phyloP scores from a whole-genome alignment of 2,888 invertebrate species.

The Cremastobaeus sp. region DNA sequence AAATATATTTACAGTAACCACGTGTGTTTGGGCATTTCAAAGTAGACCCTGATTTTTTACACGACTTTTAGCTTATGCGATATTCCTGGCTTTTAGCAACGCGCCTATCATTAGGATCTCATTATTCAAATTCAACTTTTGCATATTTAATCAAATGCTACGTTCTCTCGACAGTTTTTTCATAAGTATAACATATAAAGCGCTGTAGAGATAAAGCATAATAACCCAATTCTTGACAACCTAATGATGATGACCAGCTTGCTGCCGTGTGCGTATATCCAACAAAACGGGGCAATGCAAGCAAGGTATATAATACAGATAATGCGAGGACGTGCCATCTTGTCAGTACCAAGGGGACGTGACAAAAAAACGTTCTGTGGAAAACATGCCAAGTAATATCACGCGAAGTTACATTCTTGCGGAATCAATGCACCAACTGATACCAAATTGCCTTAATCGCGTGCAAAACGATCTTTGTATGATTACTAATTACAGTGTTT shows the following conservation, averaged over 20 bases:
- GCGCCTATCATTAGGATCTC: slow-evolving; percentile 74
- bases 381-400: slow-evolving; percentile 49
- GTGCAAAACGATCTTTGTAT: slow-evolving; percentile 30
- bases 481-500: slow-evolving; percentile 18
- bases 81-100: slow-evolving; percentile 43
- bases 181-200: slow-evolving; percentile 69
- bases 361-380: slow-evolving; percentile 56
- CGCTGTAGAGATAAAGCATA: slow-evolving; percentile 76
- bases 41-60: slow-evolving; percentile 25
- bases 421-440: slow-evolving; percentile 44
- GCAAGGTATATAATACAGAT: slow-evolving; percentile 71
- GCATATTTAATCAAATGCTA: slow-evolving; percentile 75
- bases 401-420: slow-evolving; percentile 44
- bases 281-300: slow-evolving; percentile 65
- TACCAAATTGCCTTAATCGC: slow-evolving; percentile 41
- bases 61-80: slow-evolving; percentile 30
- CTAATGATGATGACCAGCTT: slow-evolving; percentile 78
- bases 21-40: no score
- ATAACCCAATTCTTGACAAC: slow-evolving; percentile 76
- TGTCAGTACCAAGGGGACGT: slow-evolving; percentile 67
- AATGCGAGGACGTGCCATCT: slow-evolving; percentile 76
- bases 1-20: no score
- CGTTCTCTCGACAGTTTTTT: slow-evolving; percentile 57
- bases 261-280: slow-evolving; percentile 70
- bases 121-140: slow-evolving; percentile 77